Evolutionary conservation across 2,113 vertebrate genomes (phyloP).

Genomic region (Phyllostomus discolor): DNA sequence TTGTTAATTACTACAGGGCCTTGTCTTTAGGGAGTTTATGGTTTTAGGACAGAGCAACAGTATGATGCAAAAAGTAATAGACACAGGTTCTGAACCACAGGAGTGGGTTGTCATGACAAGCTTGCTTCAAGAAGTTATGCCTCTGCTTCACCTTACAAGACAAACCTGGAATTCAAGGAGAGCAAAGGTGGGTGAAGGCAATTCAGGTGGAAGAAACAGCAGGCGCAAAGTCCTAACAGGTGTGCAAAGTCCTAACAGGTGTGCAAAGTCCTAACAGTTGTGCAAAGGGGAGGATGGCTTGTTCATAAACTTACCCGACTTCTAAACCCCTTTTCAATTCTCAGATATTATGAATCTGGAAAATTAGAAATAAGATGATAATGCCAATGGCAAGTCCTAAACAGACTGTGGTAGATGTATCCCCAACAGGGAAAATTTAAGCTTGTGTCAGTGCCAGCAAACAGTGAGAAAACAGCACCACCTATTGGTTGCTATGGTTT

Average conservation of each 20-base stretch:
- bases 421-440: background rate
- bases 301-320: background rate
- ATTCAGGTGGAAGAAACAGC: background rate
- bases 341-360: background rate
- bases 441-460: background rate
- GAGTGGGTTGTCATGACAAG: background rate
- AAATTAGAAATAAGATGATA: background rate
- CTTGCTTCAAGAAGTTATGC: background rate
- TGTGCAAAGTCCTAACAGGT: background rate
- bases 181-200: background rate
- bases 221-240: background rate
- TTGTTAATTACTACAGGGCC: background rate
- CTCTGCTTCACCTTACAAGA: background rate
- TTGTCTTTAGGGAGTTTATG: background rate
- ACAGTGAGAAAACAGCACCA: conserved; percentile 71
- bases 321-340: background rate
- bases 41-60: background rate
- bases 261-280: background rate
- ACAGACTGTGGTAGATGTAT: background rate
- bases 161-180: background rate
- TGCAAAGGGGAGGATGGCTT: background rate
- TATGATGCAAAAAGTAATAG: background rate
- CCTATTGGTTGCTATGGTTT: conserved; percentile 60
- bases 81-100: background rate
- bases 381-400: background rate